Percentiles rank a stretch among this genome's conserved stretches.
Evolutionary conservation across 2,797 vertebrate genomes (phyloP).

Genomic region (Oreortyx pictus): DNA sequence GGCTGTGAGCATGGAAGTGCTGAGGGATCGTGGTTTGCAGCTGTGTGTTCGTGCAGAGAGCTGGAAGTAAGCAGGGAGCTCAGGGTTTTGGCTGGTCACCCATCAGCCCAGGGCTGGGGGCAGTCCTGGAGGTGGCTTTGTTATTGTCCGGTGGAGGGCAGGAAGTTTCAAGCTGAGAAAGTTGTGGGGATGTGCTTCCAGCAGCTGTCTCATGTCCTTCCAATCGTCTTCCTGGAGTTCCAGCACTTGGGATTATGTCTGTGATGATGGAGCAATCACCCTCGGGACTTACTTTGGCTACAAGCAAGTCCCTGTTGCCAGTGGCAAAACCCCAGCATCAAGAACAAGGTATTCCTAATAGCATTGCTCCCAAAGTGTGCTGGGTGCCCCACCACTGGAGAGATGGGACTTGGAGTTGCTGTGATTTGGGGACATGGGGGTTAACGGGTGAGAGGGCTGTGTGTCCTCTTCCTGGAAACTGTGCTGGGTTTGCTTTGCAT

Average conservation of each 20-base stretch:
- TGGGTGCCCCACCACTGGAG: neutral
- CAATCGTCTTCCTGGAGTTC: neutral
- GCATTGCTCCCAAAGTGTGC: neutral
- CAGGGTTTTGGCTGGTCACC: neutral
- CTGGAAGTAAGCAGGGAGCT: accelerated
- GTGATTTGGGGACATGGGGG: neutral
- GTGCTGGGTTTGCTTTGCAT: accelerated
- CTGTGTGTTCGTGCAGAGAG: neutral
- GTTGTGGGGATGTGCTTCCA: neutral
- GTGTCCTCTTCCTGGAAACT: neutral
- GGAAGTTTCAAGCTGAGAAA: neutral
- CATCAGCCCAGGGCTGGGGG: neutral
- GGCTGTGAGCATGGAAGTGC: neutral
- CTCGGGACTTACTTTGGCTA: neutral
- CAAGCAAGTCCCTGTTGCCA: neutral
- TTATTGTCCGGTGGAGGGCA: neutral
- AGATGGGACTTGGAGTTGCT: neutral
- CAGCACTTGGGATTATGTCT: neutral
- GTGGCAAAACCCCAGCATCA: neutral
- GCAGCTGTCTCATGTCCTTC: neutral
- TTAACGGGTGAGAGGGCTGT: neutral
- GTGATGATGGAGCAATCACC: neutral
- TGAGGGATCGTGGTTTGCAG: neutral
- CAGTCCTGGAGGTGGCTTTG: neutral
- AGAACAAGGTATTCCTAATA: slow-evolving; percentile 5